Conservation (phyloP, 2,888 invertebrate species). For the Camponotus fellah region DNA sequence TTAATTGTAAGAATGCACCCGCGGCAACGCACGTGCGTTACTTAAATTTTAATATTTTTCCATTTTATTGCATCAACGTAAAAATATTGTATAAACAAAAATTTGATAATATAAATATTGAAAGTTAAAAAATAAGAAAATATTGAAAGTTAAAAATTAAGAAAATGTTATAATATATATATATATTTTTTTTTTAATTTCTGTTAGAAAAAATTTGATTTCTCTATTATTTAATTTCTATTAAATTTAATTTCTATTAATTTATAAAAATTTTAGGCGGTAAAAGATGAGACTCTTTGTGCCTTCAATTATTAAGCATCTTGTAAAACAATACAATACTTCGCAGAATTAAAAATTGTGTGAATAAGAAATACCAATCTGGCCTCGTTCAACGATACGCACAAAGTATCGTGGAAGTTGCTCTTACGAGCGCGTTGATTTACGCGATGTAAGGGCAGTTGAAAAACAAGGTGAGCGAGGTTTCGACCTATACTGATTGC, state of each 20-base stretch:
- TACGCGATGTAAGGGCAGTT: conserved; percentile 3
- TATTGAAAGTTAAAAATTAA: too few species aligned
- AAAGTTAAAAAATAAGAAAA: too few species aligned
- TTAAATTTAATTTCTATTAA: too few species aligned
- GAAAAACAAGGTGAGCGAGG: conserved; percentile 1
- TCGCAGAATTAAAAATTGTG: conserved; percentile 7
- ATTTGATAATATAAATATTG: neutral
- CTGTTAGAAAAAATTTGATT: neutral
- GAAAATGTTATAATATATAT: neutral
- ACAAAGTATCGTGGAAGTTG: conserved; percentile 12
- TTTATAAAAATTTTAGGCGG: neutral
- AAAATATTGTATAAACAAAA: neutral
- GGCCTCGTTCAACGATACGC: conserved; percentile 12
- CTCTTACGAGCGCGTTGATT: conserved; percentile 12
- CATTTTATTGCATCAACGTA: neutral
- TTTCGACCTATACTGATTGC: conserved; percentile 56
- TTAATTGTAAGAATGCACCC: conserved; percentile 37
- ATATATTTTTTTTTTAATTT: neutral
- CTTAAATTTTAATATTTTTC: conserved; percentile 4
- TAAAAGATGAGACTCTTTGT: neutral
- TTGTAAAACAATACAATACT: neutral
- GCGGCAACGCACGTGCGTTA: neutral
- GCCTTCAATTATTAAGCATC: neutral
- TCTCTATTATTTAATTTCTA: neutral
- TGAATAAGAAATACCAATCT: conserved; percentile 15